Base-by-base conservation (phyloP, 1,140 invertebrate genomes). In the Laodelphax striatellus region DNA sequence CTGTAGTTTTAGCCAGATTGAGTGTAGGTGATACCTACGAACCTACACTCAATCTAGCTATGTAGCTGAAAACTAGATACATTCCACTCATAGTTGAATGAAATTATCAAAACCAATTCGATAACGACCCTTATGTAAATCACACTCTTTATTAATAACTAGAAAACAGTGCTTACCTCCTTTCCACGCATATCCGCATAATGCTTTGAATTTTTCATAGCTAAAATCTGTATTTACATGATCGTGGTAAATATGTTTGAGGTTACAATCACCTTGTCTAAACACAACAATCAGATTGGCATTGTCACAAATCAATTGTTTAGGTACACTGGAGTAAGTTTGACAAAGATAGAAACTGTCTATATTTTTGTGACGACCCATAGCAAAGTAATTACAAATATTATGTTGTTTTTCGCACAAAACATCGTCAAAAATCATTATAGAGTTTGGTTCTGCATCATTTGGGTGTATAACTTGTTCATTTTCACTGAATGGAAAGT, bases 301-400 rank as follows among this genome's bases (percentile, higher is more conserved):
- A 69, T 73, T 76, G 62, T 76, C 73, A 11, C 72, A 58, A 41
- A 74, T 64, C 46, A 75, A 66, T 63, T 75, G 72, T 68, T 75
- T 75, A 11, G 68, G 70, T 56, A 73, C 69, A 52, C 65, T 65
- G 5, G 70, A 60, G 64, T 75, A 74, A 2, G 70, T 71, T 63
- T 74, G 71, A 64, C 66, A 63, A 24, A 73, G 54, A 66, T 70
- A 74, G 64, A 70, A 70, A 64, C 63, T 64, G 57, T 73, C 68
- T 9, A 71, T 61, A 28, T 61, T 46, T 58, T 70, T 68, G 69
- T 73, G 71, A 55, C 71, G 59, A 9, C 71, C 72, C 68, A 70
- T 72, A 55, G 62, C 64, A 64, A 73, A 75, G 55, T 69, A 74
- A 43, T 68, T 63, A 57, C 63, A 52, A 19, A 75, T 68, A 31